Evolutionary conservation across 2,113 vertebrate genomes (phyloP), one percentile per base, ranked within the genome.

Genomic region (Siniperca chuatsi): DNA sequence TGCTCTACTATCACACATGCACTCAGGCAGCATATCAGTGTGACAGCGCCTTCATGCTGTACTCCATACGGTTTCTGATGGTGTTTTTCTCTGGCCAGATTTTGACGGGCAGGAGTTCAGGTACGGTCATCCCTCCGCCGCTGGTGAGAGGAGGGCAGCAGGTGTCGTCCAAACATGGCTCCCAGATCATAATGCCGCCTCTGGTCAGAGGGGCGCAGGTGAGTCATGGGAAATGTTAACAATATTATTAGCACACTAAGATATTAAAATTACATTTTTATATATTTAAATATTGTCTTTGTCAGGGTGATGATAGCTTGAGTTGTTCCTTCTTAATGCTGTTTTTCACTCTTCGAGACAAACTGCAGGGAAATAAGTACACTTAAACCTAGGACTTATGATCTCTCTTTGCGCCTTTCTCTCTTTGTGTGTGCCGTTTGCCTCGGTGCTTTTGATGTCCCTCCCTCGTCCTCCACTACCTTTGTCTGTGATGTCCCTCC

Each of bases 121-220:
- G 97, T 86, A 96, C 97, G 0, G 97, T 98, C 75, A 97, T 98
- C 73, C 98, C 98, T 3, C 98, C 98, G 0, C 98, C 98, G 0
- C 89, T 99, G 93, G 97, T 99, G 74, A 96, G 98, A 6, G 98
- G 97, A 5, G 97, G 97, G 4, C 98, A 98, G 86, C 97, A 98
- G 92, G 23, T 92, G 4, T 96, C 95, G 2, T 95, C 97, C 16
- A 99, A 99, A 75, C 87, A 97, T 70, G 95, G 97, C 55, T 94
- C 96, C 0, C 98, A 99, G 92, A 96, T 99, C 72, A 97, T 99
- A 57, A 99, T 99, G 98, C 98, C 98, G 0, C 97, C 97, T 1
- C 95, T 99, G 12, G 97, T 99, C 84, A 94, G 98, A 92, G 98
- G 98, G 64, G 97, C 98, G 6, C 98, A 98, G 97, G 98, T 99